These are phyloP conservation scores for Hippocampus comes DNA, from an alignment of 2,113 vertebrate species.

Conservation along the genomic window DNA sequence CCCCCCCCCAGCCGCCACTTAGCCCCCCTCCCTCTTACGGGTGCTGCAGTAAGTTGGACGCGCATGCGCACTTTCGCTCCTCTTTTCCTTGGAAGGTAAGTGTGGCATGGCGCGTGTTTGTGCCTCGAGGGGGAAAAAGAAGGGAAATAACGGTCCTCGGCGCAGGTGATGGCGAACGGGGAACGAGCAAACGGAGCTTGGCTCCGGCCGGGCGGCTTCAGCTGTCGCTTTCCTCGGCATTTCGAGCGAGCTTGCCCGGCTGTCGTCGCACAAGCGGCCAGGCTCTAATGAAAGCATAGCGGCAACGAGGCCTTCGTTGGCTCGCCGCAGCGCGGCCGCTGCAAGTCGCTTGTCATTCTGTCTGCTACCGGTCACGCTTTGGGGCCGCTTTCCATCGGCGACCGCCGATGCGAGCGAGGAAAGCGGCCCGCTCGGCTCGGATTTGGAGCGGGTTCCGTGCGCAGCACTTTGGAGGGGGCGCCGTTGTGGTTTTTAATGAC, in stretches of 20 bases:
- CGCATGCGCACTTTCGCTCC: conserved; percentile 76
- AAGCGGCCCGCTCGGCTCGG: background rate
- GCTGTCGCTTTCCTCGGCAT: background rate
- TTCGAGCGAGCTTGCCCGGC: background rate
- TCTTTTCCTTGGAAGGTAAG: conserved; percentile 83
- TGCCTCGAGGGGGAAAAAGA: conserved; percentile 51
- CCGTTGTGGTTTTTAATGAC: background rate
- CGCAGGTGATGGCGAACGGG: background rate
- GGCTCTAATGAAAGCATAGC: conserved; percentile 42
- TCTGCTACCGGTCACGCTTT: background rate
- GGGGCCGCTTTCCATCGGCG: too few relatives aligned
- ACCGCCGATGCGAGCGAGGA: too few relatives aligned
- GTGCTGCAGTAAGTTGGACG: conserved; percentile 79
- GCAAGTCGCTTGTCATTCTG: conserved; percentile 35
- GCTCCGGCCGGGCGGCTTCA: background rate
- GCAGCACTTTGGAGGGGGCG: background rate
- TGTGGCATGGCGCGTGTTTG: conserved; percentile 76
- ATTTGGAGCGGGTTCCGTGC: too few relatives aligned
- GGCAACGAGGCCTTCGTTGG: conserved; percentile 53
- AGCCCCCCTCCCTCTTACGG: conserved; percentile 41
- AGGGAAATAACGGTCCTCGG: background rate
- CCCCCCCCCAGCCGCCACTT: conserved; percentile 35
- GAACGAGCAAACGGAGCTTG: background rate
- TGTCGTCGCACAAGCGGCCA: conserved; percentile 28
- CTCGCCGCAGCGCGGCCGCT: conserved; percentile 25